Evolutionary conservation across 2,888 invertebrate species (phyloP).

Genomic region (Philhelius pedissequus): DNA sequence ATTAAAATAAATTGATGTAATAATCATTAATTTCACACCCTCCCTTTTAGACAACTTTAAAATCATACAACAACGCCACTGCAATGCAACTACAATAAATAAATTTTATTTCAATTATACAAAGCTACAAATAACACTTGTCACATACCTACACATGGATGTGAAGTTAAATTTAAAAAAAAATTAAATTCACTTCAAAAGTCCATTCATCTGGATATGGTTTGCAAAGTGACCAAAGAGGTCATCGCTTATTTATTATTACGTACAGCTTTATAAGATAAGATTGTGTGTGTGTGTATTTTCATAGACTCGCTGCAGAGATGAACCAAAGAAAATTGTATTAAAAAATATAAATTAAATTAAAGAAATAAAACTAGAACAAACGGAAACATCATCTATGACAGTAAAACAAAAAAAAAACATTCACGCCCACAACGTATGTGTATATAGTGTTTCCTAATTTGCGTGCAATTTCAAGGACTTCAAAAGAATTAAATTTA

Average conservation of each 20-base stretch:
- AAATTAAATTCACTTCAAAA: constrained; percentile 4
- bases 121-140: background rate
- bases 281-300: background rate
- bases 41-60: background rate
- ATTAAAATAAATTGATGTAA: background rate
- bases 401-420: background rate
- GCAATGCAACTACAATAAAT: background rate
- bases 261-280: constrained; percentile 26
- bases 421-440: background rate
- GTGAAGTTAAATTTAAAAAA: background rate
- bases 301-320: background rate
- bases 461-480: constrained; percentile 18
- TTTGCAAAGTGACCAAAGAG: constrained; percentile 44
- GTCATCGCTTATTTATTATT: constrained; percentile 44
- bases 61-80: background rate
- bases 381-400: background rate
- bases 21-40: background rate
- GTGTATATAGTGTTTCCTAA: background rate
- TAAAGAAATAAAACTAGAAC: background rate
- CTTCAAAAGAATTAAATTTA: background rate
- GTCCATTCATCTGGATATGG: constrained; percentile 25
- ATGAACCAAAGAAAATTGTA: background rate
- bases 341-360: background rate
- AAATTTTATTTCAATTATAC: background rate
- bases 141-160: background rate